Percentiles rank a stretch among this genome's conserved stretches.
Conservation (phyloP, 2,797 vertebrate genomes). For the Pygocentrus nattereri region DNA sequence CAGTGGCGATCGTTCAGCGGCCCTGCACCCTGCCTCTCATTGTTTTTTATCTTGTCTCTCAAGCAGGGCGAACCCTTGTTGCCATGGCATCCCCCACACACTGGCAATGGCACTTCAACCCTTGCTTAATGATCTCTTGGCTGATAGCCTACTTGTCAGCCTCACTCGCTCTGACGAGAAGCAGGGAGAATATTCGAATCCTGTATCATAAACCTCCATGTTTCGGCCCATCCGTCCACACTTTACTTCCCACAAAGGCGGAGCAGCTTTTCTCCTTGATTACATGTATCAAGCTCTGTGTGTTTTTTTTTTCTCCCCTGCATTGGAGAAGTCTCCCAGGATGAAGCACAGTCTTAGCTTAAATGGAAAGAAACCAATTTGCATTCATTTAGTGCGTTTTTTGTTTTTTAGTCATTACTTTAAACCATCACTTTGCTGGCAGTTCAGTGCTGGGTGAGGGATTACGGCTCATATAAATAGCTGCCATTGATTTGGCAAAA, state of each 20-base stretch:
- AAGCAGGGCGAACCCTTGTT: conserved; percentile 79
- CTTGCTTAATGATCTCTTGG: conserved; percentile 88
- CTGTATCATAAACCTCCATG: conserved; percentile 47
- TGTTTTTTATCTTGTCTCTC: conserved; percentile 84
- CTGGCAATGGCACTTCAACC: conserved; percentile 86
- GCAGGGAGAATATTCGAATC: conserved; percentile 58
- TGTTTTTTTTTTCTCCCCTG: conserved; percentile 30
- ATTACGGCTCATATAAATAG: conserved; percentile 85
- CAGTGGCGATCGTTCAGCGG: conserved; percentile 77
- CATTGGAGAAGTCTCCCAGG: conserved; percentile 58
- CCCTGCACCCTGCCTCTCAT: conserved; percentile 80
- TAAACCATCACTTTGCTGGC: conserved; percentile 77
- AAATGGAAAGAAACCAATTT: conserved; percentile 71
- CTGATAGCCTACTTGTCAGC: conserved; percentile 86
- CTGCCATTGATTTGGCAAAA: conserved; percentile 83
- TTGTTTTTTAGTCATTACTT: conserved; percentile 76
- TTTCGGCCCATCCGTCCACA: conserved; percentile 48
- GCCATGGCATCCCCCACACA: conserved; percentile 80
- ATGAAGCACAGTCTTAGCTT: conserved; percentile 64
- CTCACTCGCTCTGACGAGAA: conserved; percentile 78
- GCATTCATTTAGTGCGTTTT: conserved; percentile 69
- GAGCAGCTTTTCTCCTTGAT: conserved; percentile 53
- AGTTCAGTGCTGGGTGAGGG: conserved; percentile 75
- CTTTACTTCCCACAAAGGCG: conserved; percentile 47
- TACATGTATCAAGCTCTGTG: conserved; percentile 57